Percentiles rank a stretch among this genome's conserved stretches.
Evolutionary conservation across 2,888 invertebrate species (phyloP).

Genomic region (Nomada fabriciana): DNA sequence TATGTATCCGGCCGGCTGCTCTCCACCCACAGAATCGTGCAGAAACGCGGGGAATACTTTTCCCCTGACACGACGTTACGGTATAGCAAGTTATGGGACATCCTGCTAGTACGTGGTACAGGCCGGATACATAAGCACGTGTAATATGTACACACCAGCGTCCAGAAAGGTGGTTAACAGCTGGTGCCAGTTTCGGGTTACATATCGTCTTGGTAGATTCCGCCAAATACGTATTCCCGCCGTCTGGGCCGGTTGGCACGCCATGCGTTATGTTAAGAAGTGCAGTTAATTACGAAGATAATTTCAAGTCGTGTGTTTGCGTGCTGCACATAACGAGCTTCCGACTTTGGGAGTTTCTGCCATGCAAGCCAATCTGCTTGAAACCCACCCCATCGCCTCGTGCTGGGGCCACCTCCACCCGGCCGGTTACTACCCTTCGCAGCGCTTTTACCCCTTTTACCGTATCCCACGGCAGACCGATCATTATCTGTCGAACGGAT

Average conservation of each 20-base stretch:
- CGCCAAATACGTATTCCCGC: conserved; percentile 77
- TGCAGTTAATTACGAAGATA: conserved; percentile 84
- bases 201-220: conserved; percentile 81
- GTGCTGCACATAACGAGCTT: conserved; percentile 83
- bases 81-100: conserved; percentile 56
- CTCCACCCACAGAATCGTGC: neutral
- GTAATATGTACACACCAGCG: conserved; percentile 55
- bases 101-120: conserved; percentile 40
- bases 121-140: conserved; percentile 44
- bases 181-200: conserved; percentile 81
- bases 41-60: conserved; percentile 50
- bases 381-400: conserved; percentile 59
- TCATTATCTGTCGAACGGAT: conserved; percentile 69
- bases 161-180: conserved; percentile 69
- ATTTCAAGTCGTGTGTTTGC: conserved; percentile 83
- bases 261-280: conserved; percentile 84
- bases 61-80: conserved; percentile 31
- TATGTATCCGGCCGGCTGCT: conserved; percentile 40
- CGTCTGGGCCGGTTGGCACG: conserved; percentile 81
- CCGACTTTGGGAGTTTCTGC: conserved; percentile 76
- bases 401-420: conserved; percentile 23
- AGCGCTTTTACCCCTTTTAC: conserved; percentile 48
- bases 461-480: conserved; percentile 55
- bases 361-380: conserved; percentile 79
- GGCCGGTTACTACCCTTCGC: conserved; percentile 26